phyloP scores from a whole-genome alignment of 2,797 vertebrate genomes.

The Rhinoraja longicauda region DNA sequence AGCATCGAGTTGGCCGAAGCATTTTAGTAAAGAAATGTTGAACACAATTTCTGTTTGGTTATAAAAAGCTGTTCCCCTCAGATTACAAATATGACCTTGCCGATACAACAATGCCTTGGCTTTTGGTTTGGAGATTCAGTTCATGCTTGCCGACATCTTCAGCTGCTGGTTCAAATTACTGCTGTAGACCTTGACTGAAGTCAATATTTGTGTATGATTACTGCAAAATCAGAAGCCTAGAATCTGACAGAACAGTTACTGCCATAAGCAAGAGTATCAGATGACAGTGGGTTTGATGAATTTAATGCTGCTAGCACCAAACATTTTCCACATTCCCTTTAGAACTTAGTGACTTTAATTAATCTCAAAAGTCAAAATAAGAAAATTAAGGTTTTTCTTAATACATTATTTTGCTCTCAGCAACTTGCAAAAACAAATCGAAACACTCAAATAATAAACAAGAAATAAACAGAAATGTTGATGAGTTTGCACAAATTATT shows the following conservation, averaged over 20 bases:
- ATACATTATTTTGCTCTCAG: background rate
- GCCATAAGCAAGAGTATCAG: background rate
- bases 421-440: background rate
- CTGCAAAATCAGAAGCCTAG: background rate
- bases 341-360: background rate
- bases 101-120: background rate
- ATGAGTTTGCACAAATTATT: background rate
- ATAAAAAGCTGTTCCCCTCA: background rate
- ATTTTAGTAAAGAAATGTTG: background rate
- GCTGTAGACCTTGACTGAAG: background rate
- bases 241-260: conserved; percentile 7
- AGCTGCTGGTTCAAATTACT: conserved; percentile 3
- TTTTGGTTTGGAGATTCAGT: background rate
- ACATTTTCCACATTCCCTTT: background rate
- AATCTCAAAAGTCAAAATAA: background rate
- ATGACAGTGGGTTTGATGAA: background rate
- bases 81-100: conserved; percentile 12
- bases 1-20: background rate
- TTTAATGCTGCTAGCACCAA: background rate
- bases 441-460: background rate
- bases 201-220: conserved; percentile 18
- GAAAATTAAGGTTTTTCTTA: background rate
- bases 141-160: background rate
- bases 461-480: no score
- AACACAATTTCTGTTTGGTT: background rate